Evolutionary conservation across 1,140 invertebrate genomes (phyloP).

Genomic region (Trissolcus basalis): DNA sequence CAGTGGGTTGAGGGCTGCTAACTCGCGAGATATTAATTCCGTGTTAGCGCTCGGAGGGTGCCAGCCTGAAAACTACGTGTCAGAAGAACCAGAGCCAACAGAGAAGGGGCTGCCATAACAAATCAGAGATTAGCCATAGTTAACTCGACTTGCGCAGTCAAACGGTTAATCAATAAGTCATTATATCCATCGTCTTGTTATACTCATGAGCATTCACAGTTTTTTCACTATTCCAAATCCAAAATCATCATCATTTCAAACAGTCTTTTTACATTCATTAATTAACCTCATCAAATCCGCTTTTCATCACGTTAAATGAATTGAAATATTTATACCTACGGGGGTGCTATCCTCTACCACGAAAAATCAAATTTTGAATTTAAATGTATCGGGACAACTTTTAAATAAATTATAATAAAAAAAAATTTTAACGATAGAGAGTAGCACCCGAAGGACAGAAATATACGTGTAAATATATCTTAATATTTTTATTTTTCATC

Average conservation of each 20-base stretch:
- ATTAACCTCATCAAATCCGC: no score
- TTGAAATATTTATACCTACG: no score
- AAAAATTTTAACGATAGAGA: no score
- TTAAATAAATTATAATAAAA: no score
- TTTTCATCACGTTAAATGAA: no score
- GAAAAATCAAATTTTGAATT: no score
- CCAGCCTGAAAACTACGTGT: slow-evolving; percentile 72
- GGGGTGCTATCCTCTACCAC: no score
- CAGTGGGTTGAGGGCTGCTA: slow-evolving; percentile 65
- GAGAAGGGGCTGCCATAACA: slow-evolving; percentile 70
- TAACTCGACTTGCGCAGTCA: slow-evolving; percentile 76
- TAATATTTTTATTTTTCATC: no score
- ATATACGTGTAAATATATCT: no score
- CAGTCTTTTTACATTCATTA: no score
- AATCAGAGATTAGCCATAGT: slow-evolving; percentile 77
- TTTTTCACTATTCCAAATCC: neutral
- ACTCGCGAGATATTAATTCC: slow-evolving; percentile 78
- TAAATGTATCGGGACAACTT: no score
- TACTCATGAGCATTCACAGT: slow-evolving; percentile 17
- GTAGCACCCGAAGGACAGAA: no score
- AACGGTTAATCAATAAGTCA: slow-evolving; percentile 77
- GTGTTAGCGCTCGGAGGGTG: slow-evolving; percentile 75
- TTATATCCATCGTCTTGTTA: slow-evolving; percentile 71
- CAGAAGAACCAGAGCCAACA: slow-evolving; percentile 38
- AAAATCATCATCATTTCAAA: neutral